These are phyloP conservation scores for Nothobranchius furzeri DNA, from an alignment of 2,113 vertebrate genomes.

Conservation along the genomic window DNA sequence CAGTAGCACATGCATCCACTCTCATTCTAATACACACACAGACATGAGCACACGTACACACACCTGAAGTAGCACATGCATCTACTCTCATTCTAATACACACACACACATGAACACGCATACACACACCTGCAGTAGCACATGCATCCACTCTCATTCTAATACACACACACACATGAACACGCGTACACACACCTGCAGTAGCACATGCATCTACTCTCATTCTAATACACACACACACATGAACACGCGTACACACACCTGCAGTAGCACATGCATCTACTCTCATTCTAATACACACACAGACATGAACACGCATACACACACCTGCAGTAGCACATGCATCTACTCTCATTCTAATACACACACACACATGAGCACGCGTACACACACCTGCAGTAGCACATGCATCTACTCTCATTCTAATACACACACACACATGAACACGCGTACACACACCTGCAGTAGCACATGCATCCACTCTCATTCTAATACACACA, in stretches of 20 bases:
- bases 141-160: constrained; percentile 62
- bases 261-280: constrained; percentile 11
- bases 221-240: constrained; percentile 44
- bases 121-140: no score
- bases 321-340: no score
- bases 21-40: constrained; percentile 53
- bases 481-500: constrained; percentile 58
- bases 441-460: not conserved
- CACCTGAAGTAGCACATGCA: no score
- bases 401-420: constrained; percentile 57
- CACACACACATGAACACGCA: constrained; percentile 15
- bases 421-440: constrained; percentile 34
- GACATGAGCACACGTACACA: constrained; percentile 2
- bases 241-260: constrained; percentile 1
- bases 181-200: not conserved
- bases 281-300: constrained; percentile 62
- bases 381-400: not conserved
- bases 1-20: constrained; percentile 38
- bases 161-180: constrained; percentile 22
- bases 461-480: constrained; percentile 26
- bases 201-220: constrained; percentile 50
- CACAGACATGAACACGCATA: constrained; percentile 9
- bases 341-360: constrained; percentile 64
- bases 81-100: constrained; percentile 66
- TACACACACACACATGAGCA: constrained; percentile 19